phyloP scores from a whole-genome alignment of 1,140 invertebrate genomes.

The Elysia chlorotica region DNA sequence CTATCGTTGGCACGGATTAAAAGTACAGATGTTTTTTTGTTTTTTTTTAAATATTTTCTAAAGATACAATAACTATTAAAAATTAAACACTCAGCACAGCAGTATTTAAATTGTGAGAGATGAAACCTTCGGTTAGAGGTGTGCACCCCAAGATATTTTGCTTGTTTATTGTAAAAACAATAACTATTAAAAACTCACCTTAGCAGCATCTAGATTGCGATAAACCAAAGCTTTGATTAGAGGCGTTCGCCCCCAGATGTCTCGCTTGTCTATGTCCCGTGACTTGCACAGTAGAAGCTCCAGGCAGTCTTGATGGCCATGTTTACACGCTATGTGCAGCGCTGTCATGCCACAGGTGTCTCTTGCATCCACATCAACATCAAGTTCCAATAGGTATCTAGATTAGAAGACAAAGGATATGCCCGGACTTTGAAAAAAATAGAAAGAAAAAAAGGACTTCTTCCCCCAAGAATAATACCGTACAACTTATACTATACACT shows the following conservation, averaged over 20 bases:
- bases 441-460: too few species aligned
- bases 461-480: too few species aligned
- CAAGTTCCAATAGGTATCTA: conserved; percentile 11
- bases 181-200: conserved; percentile 2
- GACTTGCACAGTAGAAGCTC: neutral
- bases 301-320: neutral
- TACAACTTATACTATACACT: too few species aligned
- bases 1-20: neutral
- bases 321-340: conserved; percentile 10
- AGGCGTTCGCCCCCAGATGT: conserved; percentile 18
- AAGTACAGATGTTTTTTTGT: neutral
- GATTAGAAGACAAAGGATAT: neutral
- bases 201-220: conserved; percentile 8
- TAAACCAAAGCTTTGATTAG: conserved; percentile 20
- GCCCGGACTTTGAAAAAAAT: too few species aligned
- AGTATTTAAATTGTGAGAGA: neutral
- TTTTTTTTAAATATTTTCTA: neutral
- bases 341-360: conserved; percentile 16
- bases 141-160: too few species aligned
- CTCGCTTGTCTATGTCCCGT: conserved; percentile 6
- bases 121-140: neutral
- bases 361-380: conserved; percentile 3
- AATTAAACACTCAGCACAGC: neutral
- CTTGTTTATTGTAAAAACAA: too few species aligned
- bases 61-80: neutral